Percentiles rank a stretch among this genome's conserved stretches.
phyloP scores from a whole-genome alignment of 2,113 vertebrate species.

The Cyrtonyx montezumae region DNA sequence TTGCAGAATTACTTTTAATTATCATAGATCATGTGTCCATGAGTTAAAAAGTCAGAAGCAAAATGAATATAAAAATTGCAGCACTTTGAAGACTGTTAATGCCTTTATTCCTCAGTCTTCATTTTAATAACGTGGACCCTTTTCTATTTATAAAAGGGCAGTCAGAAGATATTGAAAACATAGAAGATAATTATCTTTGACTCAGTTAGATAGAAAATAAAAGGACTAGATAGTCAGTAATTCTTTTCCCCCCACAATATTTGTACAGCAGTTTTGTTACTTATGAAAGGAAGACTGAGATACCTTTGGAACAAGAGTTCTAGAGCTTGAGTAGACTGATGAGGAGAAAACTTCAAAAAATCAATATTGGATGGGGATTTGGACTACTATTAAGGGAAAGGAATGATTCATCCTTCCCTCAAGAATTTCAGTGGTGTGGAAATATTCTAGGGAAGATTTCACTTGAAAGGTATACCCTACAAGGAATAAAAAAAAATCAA shows the following conservation, averaged over 20 bases:
- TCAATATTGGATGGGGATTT: not conserved
- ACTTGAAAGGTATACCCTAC: not conserved
- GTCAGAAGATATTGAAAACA: not conserved
- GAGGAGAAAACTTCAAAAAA: slow-evolving; percentile 8
- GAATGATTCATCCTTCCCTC: slow-evolving; percentile 5
- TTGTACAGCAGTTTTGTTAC: not conserved
- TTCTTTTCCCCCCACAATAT: not conserved
- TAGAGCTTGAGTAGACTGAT: not conserved
- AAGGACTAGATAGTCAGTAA: not conserved
- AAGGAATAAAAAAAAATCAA: not conserved
- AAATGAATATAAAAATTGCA: not conserved
- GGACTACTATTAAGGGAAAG: slow-evolving; percentile 22
- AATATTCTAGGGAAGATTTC: slow-evolving; percentile 2
- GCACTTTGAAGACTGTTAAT: not conserved
- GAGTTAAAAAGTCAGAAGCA: not conserved
- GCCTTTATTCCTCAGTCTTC: not conserved
- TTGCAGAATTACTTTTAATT: not conserved
- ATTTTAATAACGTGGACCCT: not conserved
- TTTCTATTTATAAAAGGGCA: not conserved
- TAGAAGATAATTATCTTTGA: not conserved
- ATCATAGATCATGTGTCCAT: not conserved
- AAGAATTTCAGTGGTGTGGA: slow-evolving; percentile 20
- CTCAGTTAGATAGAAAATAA: not conserved
- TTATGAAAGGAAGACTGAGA: not conserved
- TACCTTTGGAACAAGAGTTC: not conserved